phyloP scores from a whole-genome alignment of 2,888 invertebrate species.

The Xylota sylvarum region DNA sequence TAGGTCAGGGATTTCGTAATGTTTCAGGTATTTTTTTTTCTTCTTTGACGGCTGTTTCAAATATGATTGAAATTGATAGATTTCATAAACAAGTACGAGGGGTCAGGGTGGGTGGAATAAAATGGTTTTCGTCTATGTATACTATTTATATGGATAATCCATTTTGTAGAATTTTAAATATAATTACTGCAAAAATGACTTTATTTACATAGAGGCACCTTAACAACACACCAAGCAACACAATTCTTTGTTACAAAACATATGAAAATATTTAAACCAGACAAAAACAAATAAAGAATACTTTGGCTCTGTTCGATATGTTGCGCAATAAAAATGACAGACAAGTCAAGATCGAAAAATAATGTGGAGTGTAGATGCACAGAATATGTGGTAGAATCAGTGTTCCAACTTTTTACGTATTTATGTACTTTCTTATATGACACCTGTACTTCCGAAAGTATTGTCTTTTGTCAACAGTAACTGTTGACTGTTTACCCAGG shows the following conservation, averaged over 20 bases:
- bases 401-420: too few relatives aligned
- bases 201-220: slow-evolving; percentile 11
- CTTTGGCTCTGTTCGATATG: slow-evolving; percentile 15
- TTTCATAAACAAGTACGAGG: background rate
- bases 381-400: background rate
- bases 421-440: too few relatives aligned
- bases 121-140: background rate
- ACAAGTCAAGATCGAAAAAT: background rate
- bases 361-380: background rate
- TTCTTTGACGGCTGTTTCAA: background rate
- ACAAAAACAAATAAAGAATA: slow-evolving; percentile 21
- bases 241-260: slow-evolving; percentile 31
- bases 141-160: too few relatives aligned
- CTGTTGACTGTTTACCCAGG: too few relatives aligned
- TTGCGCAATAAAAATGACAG: background rate
- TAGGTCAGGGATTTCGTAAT: slow-evolving; percentile 55
- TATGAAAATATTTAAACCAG: slow-evolving; percentile 7
- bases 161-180: too few relatives aligned
- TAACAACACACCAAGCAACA: slow-evolving; percentile 12
- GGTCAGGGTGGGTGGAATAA: background rate
- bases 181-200: background rate
- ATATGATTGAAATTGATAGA: background rate
- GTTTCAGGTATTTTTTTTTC: background rate
- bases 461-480: too few relatives aligned
- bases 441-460: too few relatives aligned